Percentiles rank a stretch among this genome's conserved stretches.
These are phyloP conservation scores for Brachyopa scutellaris DNA, from an alignment of 2,888 invertebrate genomes.

Conservation along the genomic window DNA sequence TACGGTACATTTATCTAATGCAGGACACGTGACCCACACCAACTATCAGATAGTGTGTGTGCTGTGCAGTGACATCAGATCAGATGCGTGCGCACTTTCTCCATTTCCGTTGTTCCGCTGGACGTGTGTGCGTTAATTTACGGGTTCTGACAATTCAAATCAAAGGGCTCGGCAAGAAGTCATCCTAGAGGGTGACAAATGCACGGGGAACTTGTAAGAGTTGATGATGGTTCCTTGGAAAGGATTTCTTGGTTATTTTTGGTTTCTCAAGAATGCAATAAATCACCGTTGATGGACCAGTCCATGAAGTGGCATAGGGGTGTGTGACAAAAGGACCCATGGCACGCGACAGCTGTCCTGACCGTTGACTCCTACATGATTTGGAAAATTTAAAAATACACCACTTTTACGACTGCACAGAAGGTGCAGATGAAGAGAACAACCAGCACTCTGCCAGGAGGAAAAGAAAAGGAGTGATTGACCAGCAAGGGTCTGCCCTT, in stretches of 20 bases:
- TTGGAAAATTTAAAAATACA: slow-evolving; percentile 39
- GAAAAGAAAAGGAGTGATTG: slow-evolving; percentile 51
- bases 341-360: slow-evolving; percentile 55
- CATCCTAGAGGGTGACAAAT: slow-evolving; percentile 55
- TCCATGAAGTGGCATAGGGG: neutral
- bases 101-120: slow-evolving; percentile 35
- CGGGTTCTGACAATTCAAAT: slow-evolving; percentile 27
- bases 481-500: slow-evolving; percentile 45
- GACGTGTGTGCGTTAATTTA: slow-evolving; percentile 55
- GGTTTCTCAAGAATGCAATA: slow-evolving; percentile 41
- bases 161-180: slow-evolving; percentile 67
- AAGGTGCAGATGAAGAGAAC: slow-evolving; percentile 27
- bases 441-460: slow-evolving; percentile 1
- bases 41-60: slow-evolving; percentile 17
- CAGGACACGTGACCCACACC: slow-evolving; percentile 73
- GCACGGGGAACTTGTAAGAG: slow-evolving; percentile 26
- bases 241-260: slow-evolving; percentile 29
- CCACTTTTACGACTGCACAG: neutral
- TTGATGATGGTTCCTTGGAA: slow-evolving; percentile 2
- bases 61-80: slow-evolving; percentile 53
- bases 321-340: slow-evolving; percentile 31
- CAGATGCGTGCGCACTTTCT: slow-evolving; percentile 52
- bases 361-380: slow-evolving; percentile 59
- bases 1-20: slow-evolving; percentile 67
- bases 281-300: slow-evolving; percentile 46